These are phyloP conservation scores for Bovichtus variegatus DNA, from an alignment of 2,797 vertebrate species.

Conservation along the genomic window DNA sequence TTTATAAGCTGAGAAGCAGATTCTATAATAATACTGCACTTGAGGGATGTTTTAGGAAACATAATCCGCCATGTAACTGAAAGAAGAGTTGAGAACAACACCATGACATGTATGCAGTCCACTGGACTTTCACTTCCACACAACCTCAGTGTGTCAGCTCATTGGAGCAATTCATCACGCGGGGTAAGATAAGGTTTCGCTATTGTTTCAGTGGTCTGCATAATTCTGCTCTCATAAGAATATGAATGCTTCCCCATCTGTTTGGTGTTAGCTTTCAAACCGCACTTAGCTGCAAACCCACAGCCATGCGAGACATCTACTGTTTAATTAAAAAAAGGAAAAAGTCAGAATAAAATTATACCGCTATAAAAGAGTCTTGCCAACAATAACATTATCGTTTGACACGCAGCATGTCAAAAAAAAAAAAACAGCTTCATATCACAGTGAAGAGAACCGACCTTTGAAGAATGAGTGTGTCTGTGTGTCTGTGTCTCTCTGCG, in stretches of 20 bases:
- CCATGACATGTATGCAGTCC: slow-evolving; percentile 25
- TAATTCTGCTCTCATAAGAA: slow-evolving; percentile 71
- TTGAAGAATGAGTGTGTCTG: slow-evolving; percentile 75
- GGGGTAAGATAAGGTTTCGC: slow-evolving; percentile 55
- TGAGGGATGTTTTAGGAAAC: slow-evolving; percentile 42
- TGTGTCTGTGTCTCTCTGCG: slow-evolving; percentile 54
- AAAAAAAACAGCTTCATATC: slow-evolving; percentile 76
- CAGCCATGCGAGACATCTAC: slow-evolving; percentile 78
- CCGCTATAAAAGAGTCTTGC: slow-evolving; percentile 77
- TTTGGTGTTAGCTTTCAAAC: slow-evolving; percentile 81
- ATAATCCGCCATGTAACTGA: slow-evolving; percentile 16
- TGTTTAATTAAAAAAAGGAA: slow-evolving; percentile 81
- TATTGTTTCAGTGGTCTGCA: slow-evolving; percentile 67
- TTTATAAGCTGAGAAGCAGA: slow-evolving; percentile 38
- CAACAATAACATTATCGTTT: slow-evolving; percentile 87
- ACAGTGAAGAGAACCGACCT: slow-evolving; percentile 80
- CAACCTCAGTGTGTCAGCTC: slow-evolving; percentile 39
- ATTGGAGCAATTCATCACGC: slow-evolving; percentile 60
- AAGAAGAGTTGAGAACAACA: slow-evolving; percentile 22
- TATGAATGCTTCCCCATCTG: slow-evolving; percentile 82
- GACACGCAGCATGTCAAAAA: slow-evolving; percentile 79
- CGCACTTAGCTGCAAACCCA: slow-evolving; percentile 79
- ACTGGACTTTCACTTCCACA: slow-evolving; percentile 38
- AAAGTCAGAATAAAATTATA: slow-evolving; percentile 78
- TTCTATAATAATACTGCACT: slow-evolving; percentile 44